These are phyloP conservation scores for Corvus hawaiiensis DNA, from an alignment of 2,113 vertebrate genomes.

Conservation along the genomic window DNA sequence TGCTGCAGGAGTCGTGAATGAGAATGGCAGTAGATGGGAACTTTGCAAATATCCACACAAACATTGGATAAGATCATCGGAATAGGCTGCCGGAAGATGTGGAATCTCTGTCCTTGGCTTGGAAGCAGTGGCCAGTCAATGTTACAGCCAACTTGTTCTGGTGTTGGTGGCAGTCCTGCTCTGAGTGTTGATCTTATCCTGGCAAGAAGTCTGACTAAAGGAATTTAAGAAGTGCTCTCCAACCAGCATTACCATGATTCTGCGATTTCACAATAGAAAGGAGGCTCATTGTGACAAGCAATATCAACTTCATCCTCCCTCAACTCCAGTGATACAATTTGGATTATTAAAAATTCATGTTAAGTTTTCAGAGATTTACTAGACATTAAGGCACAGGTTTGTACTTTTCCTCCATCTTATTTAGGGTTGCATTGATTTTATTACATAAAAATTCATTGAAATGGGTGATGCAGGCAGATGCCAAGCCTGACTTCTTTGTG, in stretches of 20 bases:
- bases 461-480: neutral
- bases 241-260: neutral
- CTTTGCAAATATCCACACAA: neutral
- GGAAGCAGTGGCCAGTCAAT: neutral
- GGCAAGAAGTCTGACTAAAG: accelerated
- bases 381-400: neutral
- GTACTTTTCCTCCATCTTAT: neutral
- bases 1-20: accelerated
- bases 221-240: neutral
- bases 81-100: neutral
- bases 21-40: neutral
- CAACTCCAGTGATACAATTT: neutral
- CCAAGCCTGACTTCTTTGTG: neutral
- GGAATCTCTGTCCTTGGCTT: neutral
- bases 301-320: neutral
- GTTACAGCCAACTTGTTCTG: neutral
- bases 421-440: neutral
- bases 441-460: neutral
- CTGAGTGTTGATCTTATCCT: neutral
- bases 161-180: neutral
- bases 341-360: neutral
- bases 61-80: neutral
- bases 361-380: neutral
- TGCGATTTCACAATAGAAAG: neutral
- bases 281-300: neutral